Base-by-base conservation (phyloP, 1,140 invertebrate species). In the Contarinia nasturtii region DNA sequence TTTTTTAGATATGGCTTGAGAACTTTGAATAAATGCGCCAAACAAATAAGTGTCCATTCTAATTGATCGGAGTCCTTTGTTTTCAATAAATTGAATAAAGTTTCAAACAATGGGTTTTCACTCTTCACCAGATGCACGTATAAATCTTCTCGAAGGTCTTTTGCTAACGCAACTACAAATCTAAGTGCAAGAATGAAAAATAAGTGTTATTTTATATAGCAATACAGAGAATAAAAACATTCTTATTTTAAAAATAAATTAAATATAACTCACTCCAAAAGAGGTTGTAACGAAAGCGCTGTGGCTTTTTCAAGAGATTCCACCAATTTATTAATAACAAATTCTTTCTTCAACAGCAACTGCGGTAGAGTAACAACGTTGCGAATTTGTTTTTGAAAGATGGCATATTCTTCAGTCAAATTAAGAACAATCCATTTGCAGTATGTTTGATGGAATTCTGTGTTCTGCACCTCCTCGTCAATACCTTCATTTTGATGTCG, bases 1-100 rank as follows among this genome's bases (percentile, higher is more conserved):
- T 78, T 81, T 2, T 90, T 74, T 44, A 94, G 67, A 57, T 77
- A 81, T 15, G 81, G 70, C 74, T 86, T 87, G 12, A 93, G 64
- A 47, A 80, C 79, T 70, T 93, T 93, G 58, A 92, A 93, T 15
- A 94, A 57, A 65, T 89, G 87, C 1, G 90, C 86, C 22, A 94
- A 60, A 55, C 82, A 78, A 11, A 80, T 76, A 43, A 94, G 82
- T 1, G 78, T 74, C 72, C 80, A 80, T 63, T 92, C 88, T 40
- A 94, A 59, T 49, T 82, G 71, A 40, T 93, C 86, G 2, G 77
- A 67, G 60, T 90, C 76, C 67, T 86, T 82, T 3, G 76, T 80
- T 49, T 80, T 70, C 4, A 93, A 59, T 17, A 91, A 63, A 48
- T 73, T 71, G 14, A 88, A 77, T 2, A 87, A 63, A 14, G 80